phyloP scores from a whole-genome alignment of 2,888 invertebrate species.

The Sussaba pulchella region DNA sequence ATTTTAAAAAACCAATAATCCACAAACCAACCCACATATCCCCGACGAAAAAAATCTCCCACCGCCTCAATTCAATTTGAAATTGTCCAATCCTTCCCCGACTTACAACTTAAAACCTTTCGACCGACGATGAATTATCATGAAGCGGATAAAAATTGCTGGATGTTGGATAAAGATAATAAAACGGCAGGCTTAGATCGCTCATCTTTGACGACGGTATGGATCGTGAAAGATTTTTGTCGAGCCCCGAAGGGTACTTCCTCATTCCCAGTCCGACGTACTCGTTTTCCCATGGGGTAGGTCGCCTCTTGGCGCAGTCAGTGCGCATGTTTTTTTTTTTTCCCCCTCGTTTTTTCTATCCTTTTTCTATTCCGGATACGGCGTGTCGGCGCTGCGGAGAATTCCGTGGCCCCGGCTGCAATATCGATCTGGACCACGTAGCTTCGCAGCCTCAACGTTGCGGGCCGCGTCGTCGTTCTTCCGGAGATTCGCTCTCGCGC shows the following conservation, averaged over 20 bases:
- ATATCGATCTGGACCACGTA: conserved; percentile 70
- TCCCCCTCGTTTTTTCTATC: too few relatives aligned
- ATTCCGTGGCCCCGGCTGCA: conserved; percentile 67
- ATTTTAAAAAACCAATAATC: too few relatives aligned
- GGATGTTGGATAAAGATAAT: too few relatives aligned
- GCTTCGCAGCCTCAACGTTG: conserved; percentile 57
- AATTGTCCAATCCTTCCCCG: too few relatives aligned
- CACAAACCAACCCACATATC: too few relatives aligned
- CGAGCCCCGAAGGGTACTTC: conserved; percentile 31
- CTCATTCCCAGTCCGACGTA: conserved; percentile 21
- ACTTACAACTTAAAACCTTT: too few relatives aligned
- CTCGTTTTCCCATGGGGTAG: conserved; percentile 61
- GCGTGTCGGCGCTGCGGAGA: conserved; percentile 52
- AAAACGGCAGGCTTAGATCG: too few relatives aligned
- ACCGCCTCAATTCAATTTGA: too few relatives aligned
- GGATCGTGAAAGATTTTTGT: conserved; percentile 14
- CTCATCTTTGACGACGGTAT: conserved; percentile 12
- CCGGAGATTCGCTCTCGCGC: conserved; percentile 20
- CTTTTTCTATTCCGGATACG: conserved; percentile 63
- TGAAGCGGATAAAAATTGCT: too few relatives aligned
- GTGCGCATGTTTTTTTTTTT: conserved; percentile 69
- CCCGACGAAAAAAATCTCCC: too few relatives aligned
- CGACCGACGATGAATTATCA: too few relatives aligned
- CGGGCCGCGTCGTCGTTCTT: conserved; percentile 49
- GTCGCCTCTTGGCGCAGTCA: conserved; percentile 54